phyloP scores from a whole-genome alignment of 2,113 vertebrate species.

The Peromyscus polionotus region DNA sequence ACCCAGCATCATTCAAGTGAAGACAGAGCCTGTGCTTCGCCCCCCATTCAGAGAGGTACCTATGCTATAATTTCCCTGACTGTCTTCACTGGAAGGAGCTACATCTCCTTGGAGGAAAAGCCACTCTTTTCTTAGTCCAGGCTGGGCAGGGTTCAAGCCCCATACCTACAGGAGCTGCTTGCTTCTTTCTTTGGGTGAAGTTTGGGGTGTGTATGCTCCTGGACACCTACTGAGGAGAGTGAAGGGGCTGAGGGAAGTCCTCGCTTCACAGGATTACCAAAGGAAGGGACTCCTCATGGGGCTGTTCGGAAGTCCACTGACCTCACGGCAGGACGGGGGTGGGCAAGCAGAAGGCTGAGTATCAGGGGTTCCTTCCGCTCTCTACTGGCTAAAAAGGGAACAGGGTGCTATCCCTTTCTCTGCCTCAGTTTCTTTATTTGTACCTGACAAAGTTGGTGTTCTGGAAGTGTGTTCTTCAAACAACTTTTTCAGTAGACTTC shows the following conservation, averaged over 20 bases:
- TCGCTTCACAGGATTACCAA: background rate
- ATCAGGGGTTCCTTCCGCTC: background rate
- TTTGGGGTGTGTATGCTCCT: background rate
- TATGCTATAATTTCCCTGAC: background rate
- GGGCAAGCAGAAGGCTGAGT: background rate
- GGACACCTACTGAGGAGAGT: background rate
- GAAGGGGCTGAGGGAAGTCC: background rate
- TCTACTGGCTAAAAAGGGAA: background rate
- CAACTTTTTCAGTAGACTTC: background rate
- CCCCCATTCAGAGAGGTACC: background rate
- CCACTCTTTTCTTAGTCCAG: background rate
- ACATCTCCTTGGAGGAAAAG: background rate
- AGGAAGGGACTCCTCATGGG: background rate
- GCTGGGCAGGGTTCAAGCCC: accelerated
- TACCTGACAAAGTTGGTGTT: background rate
- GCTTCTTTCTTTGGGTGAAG: background rate
- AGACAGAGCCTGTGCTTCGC: background rate
- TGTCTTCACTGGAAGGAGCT: background rate
- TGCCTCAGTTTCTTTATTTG: background rate
- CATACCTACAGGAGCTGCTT: background rate
- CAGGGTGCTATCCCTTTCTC: background rate
- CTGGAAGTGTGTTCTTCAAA: background rate
- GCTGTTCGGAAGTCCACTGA: accelerated
- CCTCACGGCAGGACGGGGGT: too few relatives aligned
- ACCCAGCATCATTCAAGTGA: background rate